Percentiles rank a stretch among this genome's conserved stretches.
These are phyloP conservation scores for Oreochromis mossambicus DNA, from an alignment of 2,797 vertebrate species.

Conservation along the genomic window DNA sequence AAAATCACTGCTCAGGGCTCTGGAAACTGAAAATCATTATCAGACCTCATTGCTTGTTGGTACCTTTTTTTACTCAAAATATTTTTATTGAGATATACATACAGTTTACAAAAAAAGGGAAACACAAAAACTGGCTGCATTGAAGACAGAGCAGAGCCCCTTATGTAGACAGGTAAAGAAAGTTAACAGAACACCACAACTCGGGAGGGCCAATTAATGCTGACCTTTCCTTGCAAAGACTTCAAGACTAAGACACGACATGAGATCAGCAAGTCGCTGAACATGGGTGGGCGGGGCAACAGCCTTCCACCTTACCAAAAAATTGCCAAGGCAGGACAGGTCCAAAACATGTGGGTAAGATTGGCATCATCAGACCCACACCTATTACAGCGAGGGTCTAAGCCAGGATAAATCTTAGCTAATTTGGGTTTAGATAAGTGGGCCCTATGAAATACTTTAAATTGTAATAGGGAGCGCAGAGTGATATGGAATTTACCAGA, in stretches of 20 bases:
- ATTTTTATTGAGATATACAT: not conserved
- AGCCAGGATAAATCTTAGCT: not conserved
- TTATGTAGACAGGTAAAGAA: not conserved
- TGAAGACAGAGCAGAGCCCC: not conserved
- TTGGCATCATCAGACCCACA: not conserved
- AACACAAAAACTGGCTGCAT: not conserved
- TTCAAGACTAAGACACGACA: not conserved
- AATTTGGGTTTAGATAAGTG: not conserved
- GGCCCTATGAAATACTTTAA: accelerated
- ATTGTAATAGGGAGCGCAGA: not conserved
- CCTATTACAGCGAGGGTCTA: not conserved
- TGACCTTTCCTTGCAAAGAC: not conserved
- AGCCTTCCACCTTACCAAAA: not conserved
- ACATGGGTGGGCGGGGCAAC: not conserved
- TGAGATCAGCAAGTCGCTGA: not conserved
- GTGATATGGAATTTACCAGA: not conserved
- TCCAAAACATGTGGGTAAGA: not conserved
- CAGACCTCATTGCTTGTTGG: not conserved
- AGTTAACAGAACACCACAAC: not conserved
- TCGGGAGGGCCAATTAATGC: not conserved
- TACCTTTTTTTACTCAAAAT: accelerated
- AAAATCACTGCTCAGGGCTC: not conserved
- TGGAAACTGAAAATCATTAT: not conserved
- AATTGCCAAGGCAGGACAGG: not conserved
- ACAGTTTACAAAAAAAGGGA: not conserved